phyloP scores from a whole-genome alignment of 2,888 invertebrate species.

The Fragum whitleyi region DNA sequence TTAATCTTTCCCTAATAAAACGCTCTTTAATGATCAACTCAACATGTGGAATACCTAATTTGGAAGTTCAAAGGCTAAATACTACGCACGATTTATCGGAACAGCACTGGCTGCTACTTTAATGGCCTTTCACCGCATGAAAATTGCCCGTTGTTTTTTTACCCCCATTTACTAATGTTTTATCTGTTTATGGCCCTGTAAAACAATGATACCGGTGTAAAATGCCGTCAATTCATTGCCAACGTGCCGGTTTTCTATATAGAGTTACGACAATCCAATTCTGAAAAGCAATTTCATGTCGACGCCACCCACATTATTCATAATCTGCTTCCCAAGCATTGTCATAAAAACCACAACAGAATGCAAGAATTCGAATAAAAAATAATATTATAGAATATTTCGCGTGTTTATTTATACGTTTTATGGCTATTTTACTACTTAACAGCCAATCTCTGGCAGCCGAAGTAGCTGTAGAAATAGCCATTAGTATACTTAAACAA shows the following conservation, averaged over 20 bases:
- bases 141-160: constrained; percentile 19
- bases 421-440: constrained; percentile 30
- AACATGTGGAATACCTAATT: background rate
- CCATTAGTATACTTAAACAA: constrained; percentile 31
- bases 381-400: constrained; percentile 32
- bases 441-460: constrained; percentile 18
- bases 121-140: constrained; percentile 22
- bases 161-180: constrained; percentile 25
- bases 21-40: too few relatives aligned
- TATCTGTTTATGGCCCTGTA: constrained; percentile 21
- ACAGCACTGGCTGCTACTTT: constrained; percentile 5
- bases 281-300: constrained; percentile 20
- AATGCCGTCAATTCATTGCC: constrained; percentile 25
- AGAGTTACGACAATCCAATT: constrained; percentile 31
- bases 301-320: constrained; percentile 28
- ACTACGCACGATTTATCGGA: background rate
- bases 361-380: constrained; percentile 24
- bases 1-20: too few relatives aligned
- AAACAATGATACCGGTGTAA: constrained; percentile 30
- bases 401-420: constrained; percentile 32
- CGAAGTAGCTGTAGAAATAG: constrained; percentile 2
- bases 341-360: constrained; percentile 35
- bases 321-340: constrained; percentile 7
- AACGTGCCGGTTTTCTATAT: constrained; percentile 26
- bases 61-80: background rate